phyloP scores from a whole-genome alignment of 2,888 invertebrate species.

The Carcina quercana region DNA sequence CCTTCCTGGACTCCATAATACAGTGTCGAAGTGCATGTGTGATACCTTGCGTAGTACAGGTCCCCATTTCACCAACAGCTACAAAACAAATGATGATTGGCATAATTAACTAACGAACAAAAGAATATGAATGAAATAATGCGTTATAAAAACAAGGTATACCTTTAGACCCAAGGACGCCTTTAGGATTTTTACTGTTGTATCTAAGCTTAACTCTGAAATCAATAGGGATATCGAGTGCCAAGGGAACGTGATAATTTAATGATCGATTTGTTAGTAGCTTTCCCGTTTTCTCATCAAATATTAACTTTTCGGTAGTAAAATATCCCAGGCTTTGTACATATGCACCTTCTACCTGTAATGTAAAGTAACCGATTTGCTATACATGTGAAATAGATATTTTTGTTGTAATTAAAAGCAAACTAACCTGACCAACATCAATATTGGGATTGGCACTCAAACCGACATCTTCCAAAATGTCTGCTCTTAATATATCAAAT shows the following conservation, averaged over 20 bases:
- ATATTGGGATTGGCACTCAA: constrained; percentile 78
- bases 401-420: too few species aligned
- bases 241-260: constrained; percentile 80
- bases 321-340: constrained; percentile 81
- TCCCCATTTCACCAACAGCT: constrained; percentile 65
- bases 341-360: constrained; percentile 80
- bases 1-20: constrained; percentile 48
- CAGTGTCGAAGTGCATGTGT: constrained; percentile 45
- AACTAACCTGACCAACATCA: constrained; percentile 76
- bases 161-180: constrained; percentile 82
- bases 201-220: constrained; percentile 76
- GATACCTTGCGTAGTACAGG: constrained; percentile 44
- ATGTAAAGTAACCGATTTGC: too few species aligned
- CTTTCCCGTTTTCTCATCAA: constrained; percentile 74
- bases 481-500: neutral
- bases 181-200: constrained; percentile 76
- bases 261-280: constrained; percentile 81
- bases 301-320: constrained; percentile 79
- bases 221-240: constrained; percentile 79
- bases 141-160: too few species aligned
- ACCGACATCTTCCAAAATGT: constrained; percentile 79
- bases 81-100: constrained; percentile 19
- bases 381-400: too few species aligned
- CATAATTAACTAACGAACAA: neutral
- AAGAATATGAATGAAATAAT: neutral